These are phyloP conservation scores for Champsocephalus esox DNA, from an alignment of 2,797 vertebrate species.

Conservation along the genomic window DNA sequence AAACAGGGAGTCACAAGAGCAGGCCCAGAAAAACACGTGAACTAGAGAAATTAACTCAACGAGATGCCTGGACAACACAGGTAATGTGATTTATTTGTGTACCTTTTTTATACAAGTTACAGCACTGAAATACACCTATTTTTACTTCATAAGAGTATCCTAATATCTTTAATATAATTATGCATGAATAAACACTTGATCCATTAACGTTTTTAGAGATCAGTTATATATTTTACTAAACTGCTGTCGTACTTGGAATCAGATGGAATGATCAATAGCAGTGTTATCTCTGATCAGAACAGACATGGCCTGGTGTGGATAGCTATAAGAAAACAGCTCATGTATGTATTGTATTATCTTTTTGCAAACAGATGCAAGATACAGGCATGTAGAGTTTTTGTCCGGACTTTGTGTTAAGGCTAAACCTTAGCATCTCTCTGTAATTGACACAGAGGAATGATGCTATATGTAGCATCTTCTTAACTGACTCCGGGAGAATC, in stretches of 20 bases:
- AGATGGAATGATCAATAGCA: background rate
- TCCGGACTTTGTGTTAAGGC: background rate
- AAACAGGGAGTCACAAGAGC: too few relatives aligned
- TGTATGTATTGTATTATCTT: background rate
- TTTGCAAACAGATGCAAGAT: background rate
- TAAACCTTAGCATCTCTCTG: background rate
- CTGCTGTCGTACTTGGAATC: too few relatives aligned
- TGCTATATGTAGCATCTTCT: too few relatives aligned
- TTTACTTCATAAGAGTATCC: background rate
- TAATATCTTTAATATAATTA: background rate
- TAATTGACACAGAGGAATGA: background rate
- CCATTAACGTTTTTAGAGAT: background rate
- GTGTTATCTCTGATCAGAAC: background rate
- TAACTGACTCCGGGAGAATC: too few relatives aligned
- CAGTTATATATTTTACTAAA: background rate
- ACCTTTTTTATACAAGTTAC: too few relatives aligned
- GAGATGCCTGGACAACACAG: too few relatives aligned
- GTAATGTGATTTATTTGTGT: too few relatives aligned
- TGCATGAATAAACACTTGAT: too few relatives aligned
- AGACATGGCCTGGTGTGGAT: background rate
- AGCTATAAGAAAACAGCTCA: background rate
- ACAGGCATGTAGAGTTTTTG: background rate
- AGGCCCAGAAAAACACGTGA: too few relatives aligned
- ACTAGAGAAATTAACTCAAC: too few relatives aligned
- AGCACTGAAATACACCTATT: too few relatives aligned